Evolutionary conservation across 2,113 vertebrate genomes (phyloP).

Genomic region (Mesoclemmys tuberculata): DNA sequence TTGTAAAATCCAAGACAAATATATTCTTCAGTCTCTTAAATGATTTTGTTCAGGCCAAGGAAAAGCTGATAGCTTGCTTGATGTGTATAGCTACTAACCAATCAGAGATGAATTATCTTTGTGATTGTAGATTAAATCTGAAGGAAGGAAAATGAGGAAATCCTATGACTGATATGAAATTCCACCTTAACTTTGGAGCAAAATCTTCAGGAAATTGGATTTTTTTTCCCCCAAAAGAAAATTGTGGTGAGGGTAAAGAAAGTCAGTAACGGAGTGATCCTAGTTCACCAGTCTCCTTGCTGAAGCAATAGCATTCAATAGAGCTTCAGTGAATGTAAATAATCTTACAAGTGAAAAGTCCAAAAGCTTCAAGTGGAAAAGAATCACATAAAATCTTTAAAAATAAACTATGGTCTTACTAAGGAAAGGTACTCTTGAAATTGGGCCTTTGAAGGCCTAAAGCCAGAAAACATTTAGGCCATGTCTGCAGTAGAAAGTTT

Average conservation of each 20-base stretch:
- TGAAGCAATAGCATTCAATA: neutral
- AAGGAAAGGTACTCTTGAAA: neutral
- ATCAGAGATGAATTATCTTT: neutral
- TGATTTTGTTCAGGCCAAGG: neutral
- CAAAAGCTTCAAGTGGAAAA: neutral
- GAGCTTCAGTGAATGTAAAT: neutral
- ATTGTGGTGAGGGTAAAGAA: neutral
- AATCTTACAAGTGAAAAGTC: neutral
- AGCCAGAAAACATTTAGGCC: neutral
- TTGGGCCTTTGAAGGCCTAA: neutral
- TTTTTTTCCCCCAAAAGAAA: neutral
- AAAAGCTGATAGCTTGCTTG: neutral
- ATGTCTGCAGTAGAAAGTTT: too few species aligned
- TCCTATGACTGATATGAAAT: neutral
- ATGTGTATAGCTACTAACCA: neutral
- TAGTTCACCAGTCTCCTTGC: neutral
- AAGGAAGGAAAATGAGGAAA: neutral
- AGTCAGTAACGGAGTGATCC: neutral
- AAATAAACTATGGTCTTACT: neutral
- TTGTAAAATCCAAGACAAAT: neutral
- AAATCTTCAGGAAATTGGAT: neutral
- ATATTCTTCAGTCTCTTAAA: neutral
- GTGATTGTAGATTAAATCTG: neutral
- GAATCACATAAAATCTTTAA: neutral
- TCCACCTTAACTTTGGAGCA: neutral